phyloP scores from a whole-genome alignment of 1,140 invertebrate species.

The Chironomus striatipennis region DNA sequence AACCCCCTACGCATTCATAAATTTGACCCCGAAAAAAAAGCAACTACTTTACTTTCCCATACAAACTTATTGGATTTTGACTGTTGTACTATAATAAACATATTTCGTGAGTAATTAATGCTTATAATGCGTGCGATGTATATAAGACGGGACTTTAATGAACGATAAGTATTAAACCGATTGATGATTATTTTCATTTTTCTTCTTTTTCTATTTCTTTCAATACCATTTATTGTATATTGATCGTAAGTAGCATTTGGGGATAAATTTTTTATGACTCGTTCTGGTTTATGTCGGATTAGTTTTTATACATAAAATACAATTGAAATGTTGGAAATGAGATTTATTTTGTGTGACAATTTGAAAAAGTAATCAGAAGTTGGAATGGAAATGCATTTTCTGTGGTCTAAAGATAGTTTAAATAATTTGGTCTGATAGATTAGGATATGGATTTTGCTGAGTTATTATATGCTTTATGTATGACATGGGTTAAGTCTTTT shows the following conservation, averaged over 20 bases:
- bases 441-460: too few species aligned
- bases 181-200: background rate
- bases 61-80: background rate
- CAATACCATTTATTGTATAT: too few species aligned
- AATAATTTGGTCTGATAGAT: too few species aligned
- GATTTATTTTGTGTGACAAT: too few species aligned
- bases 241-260: background rate
- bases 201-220: background rate
- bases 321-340: too few species aligned
- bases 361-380: too few species aligned
- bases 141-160: too few species aligned
- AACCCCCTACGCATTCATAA: slow-evolving; percentile 1
- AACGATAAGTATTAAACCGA: background rate
- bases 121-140: background rate
- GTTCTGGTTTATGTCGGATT: slow-evolving; percentile 1
- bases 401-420: too few species aligned
- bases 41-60: background rate
- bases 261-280: background rate
- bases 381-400: too few species aligned
- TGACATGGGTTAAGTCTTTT: too few species aligned
- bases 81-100: background rate
- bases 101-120: slow-evolving; percentile 9
- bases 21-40: background rate
- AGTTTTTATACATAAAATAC: background rate
- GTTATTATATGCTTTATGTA: too few species aligned